phyloP scores from a whole-genome alignment of 2,797 vertebrate species.

The Coregonus ussuriensis region DNA sequence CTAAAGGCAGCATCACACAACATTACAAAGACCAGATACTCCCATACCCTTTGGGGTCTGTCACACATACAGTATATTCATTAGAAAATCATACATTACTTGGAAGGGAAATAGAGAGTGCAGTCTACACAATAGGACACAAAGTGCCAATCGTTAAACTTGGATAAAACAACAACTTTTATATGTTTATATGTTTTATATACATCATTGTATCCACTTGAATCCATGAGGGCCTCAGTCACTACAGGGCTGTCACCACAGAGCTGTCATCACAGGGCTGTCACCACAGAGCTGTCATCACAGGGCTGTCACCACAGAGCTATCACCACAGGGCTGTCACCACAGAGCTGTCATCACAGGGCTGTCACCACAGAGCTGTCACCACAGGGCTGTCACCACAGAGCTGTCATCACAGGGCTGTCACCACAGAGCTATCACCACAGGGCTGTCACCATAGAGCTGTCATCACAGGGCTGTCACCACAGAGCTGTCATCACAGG shows the following conservation, averaged over 20 bases:
- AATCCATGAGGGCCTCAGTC: conserved; percentile 62
- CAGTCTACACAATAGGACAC: conserved; percentile 6
- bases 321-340: conserved; percentile 65
- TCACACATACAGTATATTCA: too few species aligned
- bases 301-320: conserved; percentile 58
- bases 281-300: conserved; percentile 61
- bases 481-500: conserved; percentile 56
- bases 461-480: conserved; percentile 65
- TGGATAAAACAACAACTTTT: conserved; percentile 48
- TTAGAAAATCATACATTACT: conserved; percentile 37
- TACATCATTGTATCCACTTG: conserved; percentile 52
- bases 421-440: conserved; percentile 61
- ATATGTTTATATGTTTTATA: conserved; percentile 62
- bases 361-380: conserved; percentile 62
- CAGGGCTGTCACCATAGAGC: conserved; percentile 58
- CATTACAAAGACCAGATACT: too few species aligned
- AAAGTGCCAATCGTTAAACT: neutral
- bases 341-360: conserved; percentile 57
- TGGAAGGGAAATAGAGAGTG: conserved; percentile 28
- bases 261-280: conserved; percentile 59
- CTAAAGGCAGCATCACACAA: too few species aligned
- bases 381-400: conserved; percentile 58
- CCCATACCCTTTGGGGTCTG: too few species aligned
- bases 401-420: conserved; percentile 62
- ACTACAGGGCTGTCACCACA: conserved; percentile 61